Percentiles rank a stretch among this genome's conserved stretches.
Conservation (phyloP, 2,113 vertebrate genomes). For the Lates calcarifer region DNA sequence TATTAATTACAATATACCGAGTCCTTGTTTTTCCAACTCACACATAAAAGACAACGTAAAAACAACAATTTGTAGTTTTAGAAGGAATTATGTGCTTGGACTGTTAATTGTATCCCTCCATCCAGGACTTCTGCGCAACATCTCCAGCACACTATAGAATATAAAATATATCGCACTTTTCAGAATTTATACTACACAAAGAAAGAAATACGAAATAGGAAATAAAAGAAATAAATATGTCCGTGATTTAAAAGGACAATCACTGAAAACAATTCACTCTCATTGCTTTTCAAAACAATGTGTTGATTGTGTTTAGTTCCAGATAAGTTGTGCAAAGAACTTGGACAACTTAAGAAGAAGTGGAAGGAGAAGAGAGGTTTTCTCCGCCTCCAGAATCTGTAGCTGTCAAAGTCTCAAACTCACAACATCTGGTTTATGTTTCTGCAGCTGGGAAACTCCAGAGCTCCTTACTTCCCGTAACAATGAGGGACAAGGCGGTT, state of each 20-base stretch:
- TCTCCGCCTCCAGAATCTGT: not conserved
- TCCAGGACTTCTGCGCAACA: no score
- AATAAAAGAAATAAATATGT: no score
- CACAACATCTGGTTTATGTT: conserved; percentile 74
- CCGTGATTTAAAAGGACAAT: no score
- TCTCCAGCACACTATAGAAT: no score
- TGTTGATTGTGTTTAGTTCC: not conserved
- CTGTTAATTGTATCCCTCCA: no score
- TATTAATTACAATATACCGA: not conserved
- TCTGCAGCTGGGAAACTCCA: conserved; percentile 58
- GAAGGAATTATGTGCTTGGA: no score
- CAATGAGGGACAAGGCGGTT: not conserved
- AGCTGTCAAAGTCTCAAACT: conserved; percentile 33
- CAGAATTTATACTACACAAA: no score
- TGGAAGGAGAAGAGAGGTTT: not conserved
- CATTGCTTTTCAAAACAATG: not conserved
- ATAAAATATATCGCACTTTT: no score
- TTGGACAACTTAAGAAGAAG: not conserved
- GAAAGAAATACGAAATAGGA: no score
- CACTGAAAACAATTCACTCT: not conserved
- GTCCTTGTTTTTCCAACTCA: no score
- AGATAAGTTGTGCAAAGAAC: conserved; percentile 44
- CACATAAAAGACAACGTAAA: no score
- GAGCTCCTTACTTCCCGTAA: conserved; percentile 61
- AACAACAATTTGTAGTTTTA: no score